phyloP scores from a whole-genome alignment of 2,797 vertebrate species.

The Sebastes taczanowskii region DNA sequence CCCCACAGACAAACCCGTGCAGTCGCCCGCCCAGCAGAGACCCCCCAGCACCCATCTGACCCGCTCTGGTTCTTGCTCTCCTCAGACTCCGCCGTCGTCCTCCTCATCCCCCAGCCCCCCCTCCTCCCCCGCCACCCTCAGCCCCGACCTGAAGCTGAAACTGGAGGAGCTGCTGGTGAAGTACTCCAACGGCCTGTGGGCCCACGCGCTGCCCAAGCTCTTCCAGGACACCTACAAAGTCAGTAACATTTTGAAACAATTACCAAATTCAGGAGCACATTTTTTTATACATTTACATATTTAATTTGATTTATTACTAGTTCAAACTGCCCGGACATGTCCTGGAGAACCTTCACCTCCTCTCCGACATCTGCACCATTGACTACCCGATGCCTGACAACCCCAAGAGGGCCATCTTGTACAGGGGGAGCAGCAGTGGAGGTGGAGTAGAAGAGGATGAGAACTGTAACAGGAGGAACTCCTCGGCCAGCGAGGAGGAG shows the following conservation, averaged over 20 bases:
- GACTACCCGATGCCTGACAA: slow-evolving; percentile 91
- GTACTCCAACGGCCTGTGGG: slow-evolving; percentile 94
- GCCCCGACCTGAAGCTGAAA: slow-evolving; percentile 85
- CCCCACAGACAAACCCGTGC: slow-evolving; percentile 32
- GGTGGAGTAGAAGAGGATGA: slow-evolving; percentile 73
- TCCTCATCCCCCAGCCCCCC: slow-evolving; percentile 60
- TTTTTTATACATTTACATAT: background rate
- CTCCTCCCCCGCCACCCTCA: slow-evolving; percentile 66
- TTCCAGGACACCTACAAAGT: slow-evolving; percentile 91
- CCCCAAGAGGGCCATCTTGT: slow-evolving; percentile 93
- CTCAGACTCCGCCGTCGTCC: slow-evolving; percentile 49
- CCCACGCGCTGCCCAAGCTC: slow-evolving; percentile 92
- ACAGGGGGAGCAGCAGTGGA: slow-evolving; percentile 79
- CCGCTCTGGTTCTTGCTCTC: slow-evolving; percentile 46
- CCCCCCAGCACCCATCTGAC: slow-evolving; percentile 33
- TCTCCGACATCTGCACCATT: slow-evolving; percentile 90
- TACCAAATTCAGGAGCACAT: background rate
- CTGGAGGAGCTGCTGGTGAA: slow-evolving; percentile 89
- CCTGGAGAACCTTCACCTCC: slow-evolving; percentile 86
- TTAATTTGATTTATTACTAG: slow-evolving; percentile 63
- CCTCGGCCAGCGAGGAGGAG: slow-evolving; percentile 59
- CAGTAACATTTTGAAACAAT: slow-evolving; percentile 22
- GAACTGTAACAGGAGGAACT: slow-evolving; percentile 72
- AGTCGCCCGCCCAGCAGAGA: slow-evolving; percentile 45
- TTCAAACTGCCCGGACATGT: slow-evolving; percentile 87